Conservation (phyloP, 2,797 vertebrate species). For the Epinephelus awoara region DNA sequence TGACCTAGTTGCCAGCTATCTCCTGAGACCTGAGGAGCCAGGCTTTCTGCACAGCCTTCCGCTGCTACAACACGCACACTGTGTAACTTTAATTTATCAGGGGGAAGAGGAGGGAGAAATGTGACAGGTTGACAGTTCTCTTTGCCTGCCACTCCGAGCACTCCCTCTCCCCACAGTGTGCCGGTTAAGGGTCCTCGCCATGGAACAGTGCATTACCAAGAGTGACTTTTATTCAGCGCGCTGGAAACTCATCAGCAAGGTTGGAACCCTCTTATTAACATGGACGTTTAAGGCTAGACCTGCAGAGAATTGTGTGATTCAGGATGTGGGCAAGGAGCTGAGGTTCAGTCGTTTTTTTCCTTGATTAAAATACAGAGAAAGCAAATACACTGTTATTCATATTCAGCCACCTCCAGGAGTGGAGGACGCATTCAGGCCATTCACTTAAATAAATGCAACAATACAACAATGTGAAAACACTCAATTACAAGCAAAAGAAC, state of each 20-base stretch:
- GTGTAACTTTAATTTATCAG: constrained; percentile 88
- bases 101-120: constrained; percentile 83
- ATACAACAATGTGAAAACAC: constrained; percentile 14
- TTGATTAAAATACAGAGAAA: constrained; percentile 18
- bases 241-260: constrained; percentile 74
- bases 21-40: constrained; percentile 87
- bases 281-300: constrained; percentile 56
- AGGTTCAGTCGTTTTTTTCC: constrained; percentile 25
- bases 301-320: constrained; percentile 47
- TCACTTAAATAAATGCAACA: constrained; percentile 5
- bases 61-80: constrained; percentile 84
- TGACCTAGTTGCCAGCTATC: constrained; percentile 90
- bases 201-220: constrained; percentile 75
- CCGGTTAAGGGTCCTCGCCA: constrained; percentile 79
- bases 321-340: constrained; percentile 35
- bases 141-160: constrained; percentile 84
- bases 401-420: constrained; percentile 7
- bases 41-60: constrained; percentile 85
- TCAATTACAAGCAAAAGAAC: constrained; percentile 8
- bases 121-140: constrained; percentile 88
- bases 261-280: constrained; percentile 70
- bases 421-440: constrained; percentile 12
- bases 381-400: constrained; percentile 16
- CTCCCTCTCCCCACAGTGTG: constrained; percentile 77
- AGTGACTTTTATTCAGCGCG: constrained; percentile 71